phyloP scores from a whole-genome alignment of 2,888 invertebrate genomes.

The Tetragonisca angustula region DNA sequence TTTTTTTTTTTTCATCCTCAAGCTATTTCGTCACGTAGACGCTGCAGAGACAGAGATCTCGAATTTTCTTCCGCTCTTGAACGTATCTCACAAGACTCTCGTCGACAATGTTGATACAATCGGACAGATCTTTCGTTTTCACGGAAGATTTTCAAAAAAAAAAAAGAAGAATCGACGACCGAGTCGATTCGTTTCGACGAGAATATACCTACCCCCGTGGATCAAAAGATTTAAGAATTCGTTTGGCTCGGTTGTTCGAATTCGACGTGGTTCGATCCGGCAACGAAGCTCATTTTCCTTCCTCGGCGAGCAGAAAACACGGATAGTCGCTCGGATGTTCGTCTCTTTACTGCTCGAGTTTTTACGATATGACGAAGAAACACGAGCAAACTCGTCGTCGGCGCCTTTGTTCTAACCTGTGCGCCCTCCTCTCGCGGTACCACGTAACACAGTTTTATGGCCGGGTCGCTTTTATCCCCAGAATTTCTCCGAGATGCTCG shows the following conservation, averaged over 20 bases:
- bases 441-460: slow-evolving; percentile 66
- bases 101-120: no score
- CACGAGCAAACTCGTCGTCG: slow-evolving; percentile 39
- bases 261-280: slow-evolving; percentile 36
- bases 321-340: slow-evolving; percentile 42
- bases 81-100: no score
- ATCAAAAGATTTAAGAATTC: slow-evolving; percentile 40
- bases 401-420: slow-evolving; percentile 54
- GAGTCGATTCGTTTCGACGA: not conserved
- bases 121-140: not conserved
- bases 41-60: not conserved
- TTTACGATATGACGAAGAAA: slow-evolving; percentile 63
- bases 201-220: slow-evolving; percentile 12
- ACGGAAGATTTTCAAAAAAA: not conserved
- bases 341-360: slow-evolving; percentile 45
- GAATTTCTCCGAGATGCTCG: slow-evolving; percentile 44
- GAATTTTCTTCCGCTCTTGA: no score
- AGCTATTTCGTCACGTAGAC: not conserved
- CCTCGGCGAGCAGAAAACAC: slow-evolving; percentile 36
- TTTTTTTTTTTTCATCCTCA: not conserved
- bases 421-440: slow-evolving; percentile 32
- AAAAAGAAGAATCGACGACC: slow-evolving; percentile 5
- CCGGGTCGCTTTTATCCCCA: slow-evolving; percentile 36
- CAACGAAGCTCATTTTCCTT: slow-evolving; percentile 46
- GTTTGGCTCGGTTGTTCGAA: slow-evolving; percentile 36